A percentile compares a stretch with the other conserved stretches of the same genome.
phyloP scores from a whole-genome alignment of 1,140 invertebrate species.

The Ephestia elutella region DNA sequence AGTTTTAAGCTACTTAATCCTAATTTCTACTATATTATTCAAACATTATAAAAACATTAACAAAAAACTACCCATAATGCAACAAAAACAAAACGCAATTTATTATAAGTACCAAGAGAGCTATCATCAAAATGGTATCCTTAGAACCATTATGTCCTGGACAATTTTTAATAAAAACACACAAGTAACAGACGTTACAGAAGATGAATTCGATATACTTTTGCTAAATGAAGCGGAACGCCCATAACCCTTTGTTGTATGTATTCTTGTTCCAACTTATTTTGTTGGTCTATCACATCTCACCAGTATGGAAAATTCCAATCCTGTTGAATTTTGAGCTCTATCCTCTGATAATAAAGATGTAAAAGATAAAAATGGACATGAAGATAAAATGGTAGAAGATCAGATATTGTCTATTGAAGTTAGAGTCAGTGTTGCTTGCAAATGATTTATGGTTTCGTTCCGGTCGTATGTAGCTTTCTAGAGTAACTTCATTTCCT shows the following conservation, averaged over 20 bases:
- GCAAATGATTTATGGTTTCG: slow-evolving; percentile 53
- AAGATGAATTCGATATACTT: slow-evolving; percentile 66
- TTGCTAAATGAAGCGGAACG: slow-evolving; percentile 68
- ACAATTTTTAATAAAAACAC: slow-evolving; percentile 60
- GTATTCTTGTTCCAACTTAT: slow-evolving; percentile 38
- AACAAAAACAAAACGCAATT: background rate
- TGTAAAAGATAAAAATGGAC: background rate
- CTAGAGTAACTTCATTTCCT: background rate
- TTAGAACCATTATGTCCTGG: slow-evolving; percentile 37
- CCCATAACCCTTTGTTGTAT: slow-evolving; percentile 54
- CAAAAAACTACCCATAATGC: background rate
- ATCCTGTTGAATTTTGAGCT: slow-evolving; percentile 22
- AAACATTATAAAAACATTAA: background rate
- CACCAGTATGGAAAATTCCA: background rate
- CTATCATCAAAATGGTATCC: slow-evolving; percentile 2
- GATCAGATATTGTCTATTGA: slow-evolving; percentile 52
- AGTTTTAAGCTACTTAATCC: too few species aligned
- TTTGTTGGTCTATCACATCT: slow-evolving; percentile 32
- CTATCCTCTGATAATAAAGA: slow-evolving; percentile 18
- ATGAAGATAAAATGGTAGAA: background rate
- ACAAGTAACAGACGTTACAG: slow-evolving; percentile 39
- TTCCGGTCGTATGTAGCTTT: slow-evolving; percentile 36
- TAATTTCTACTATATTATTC: too few species aligned
- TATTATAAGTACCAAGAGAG: background rate
- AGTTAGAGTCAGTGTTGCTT: slow-evolving; percentile 39